Evolutionary conservation across 2,797 vertebrate species (phyloP), one percentile per base, ranked within the genome.

Genomic region (Acanthurus leucopareius): DNA sequence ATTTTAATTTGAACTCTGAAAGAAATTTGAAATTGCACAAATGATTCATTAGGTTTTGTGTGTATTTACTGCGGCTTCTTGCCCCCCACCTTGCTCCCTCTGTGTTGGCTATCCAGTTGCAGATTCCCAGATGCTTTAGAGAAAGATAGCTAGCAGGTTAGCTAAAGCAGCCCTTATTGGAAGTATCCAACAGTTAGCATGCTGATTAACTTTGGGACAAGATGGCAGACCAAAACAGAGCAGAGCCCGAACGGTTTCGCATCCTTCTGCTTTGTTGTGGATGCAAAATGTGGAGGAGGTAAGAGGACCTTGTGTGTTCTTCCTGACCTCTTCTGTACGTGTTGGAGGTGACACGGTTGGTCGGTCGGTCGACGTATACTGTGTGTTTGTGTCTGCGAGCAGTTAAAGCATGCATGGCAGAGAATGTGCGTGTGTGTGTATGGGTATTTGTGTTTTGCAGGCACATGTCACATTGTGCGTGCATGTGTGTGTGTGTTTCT

Each of bases 1-100:
- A 93, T 94, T 95, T 94, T 95, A 93, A 95, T 95, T 95, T 94
- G 91, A 95, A 94, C 92, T 89, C 86, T 83, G 59, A 49, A 76
- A 77, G 81, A 87, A 86, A 80, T 93, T 94, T 90, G 66, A 91
- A 93, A 94, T 94, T 87, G 89, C 88, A 82, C 93, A 90, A 93
- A 89, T 77, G 82, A 93, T 90, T 92, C 89, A 86, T 93, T 93
- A 92, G 86, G 57, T 85, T 86, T 92, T 92, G 86, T 89, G 75
- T 90, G n/a, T 80, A 91, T 83, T 84, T 57, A 38, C 38, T 19
- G 17, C 4, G n/a, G 67, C 62, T 70, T 73, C 53, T 47, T 54
- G 45, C 77, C 76, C 15, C 72, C 83, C 35, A 42, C 48, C 22
- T 53, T 59, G 64, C 57, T 73, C 45, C 74, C 49, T 56, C 60